Conservation (phyloP, 2,888 invertebrate genomes). For the Smittia aterrima region DNA sequence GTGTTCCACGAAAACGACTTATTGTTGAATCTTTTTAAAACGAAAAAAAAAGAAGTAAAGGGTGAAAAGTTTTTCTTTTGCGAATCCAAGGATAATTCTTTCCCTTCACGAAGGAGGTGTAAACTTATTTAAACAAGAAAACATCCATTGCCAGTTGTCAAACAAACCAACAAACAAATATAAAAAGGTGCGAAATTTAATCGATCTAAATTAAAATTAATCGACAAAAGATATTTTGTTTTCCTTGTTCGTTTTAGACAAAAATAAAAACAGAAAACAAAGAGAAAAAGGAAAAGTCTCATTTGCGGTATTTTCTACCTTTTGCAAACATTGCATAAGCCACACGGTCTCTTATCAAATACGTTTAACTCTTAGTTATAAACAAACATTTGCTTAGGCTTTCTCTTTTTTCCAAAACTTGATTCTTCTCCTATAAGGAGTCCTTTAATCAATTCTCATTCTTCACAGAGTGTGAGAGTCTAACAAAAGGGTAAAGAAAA, state of each 20-base stretch:
- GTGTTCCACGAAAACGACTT: conserved; percentile 42
- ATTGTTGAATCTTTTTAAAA: conserved; percentile 38
- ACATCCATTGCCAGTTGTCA: conserved; percentile 21
- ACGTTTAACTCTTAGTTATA: conserved; percentile 4
- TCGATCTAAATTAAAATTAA: conserved; percentile 24
- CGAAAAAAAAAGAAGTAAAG: conserved; percentile 15
- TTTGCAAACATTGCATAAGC: conserved; percentile 35
- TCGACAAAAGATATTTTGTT: conserved; percentile 27
- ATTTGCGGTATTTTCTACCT: conserved; percentile 5
- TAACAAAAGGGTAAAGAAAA: not conserved
- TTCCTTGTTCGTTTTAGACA: conserved; percentile 33
- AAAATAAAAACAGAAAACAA: no score
- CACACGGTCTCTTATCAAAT: conserved; percentile 38
- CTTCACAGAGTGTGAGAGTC: not conserved
- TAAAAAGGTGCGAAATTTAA: conserved; percentile 19
- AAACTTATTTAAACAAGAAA: conserved; percentile 17
- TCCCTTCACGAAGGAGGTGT: not conserved
- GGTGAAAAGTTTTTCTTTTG: not conserved
- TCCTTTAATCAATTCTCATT: not conserved
- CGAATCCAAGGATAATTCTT: not conserved
- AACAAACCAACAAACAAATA: not conserved
- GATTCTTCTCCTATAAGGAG: not conserved
- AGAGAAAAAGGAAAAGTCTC: not conserved
- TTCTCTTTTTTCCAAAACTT: conserved; percentile 1
- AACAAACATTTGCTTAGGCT: not conserved